Evolutionary conservation across 2,888 invertebrate species (phyloP).

Genomic region (Scaeva pyrastri): DNA sequence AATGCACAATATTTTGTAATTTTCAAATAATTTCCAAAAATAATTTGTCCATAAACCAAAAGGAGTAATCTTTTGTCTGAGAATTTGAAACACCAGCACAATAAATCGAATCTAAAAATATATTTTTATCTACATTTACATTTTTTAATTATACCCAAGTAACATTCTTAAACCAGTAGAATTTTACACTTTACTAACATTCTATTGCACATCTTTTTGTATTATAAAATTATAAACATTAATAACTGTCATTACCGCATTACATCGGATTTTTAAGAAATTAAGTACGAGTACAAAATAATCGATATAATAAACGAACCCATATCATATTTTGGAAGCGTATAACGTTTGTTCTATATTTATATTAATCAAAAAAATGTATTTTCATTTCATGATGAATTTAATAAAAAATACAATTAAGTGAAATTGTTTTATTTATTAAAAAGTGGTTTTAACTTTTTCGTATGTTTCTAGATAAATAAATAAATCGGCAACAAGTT

Average conservation of each 20-base stretch:
- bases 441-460: too few relatives aligned
- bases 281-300: conserved; percentile 55
- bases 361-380: background rate
- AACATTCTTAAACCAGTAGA: conserved; percentile 8
- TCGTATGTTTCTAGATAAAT: too few relatives aligned
- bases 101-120: background rate
- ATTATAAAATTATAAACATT: conserved; percentile 33
- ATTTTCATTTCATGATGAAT: background rate
- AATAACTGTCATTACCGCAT: background rate
- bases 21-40: too few relatives aligned
- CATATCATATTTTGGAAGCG: conserved; percentile 44
- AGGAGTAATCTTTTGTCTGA: background rate
- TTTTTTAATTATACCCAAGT: background rate
- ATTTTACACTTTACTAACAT: conserved; percentile 25
- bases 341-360: conserved; percentile 5
- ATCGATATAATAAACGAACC: conserved; percentile 25
- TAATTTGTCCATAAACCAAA: too few relatives aligned
- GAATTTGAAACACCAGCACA: background rate
- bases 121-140: background rate
- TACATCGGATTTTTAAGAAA: conserved; percentile 49
- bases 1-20: too few relatives aligned
- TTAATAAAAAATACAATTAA: background rate
- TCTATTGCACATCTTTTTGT: conserved; percentile 30
- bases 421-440: too few relatives aligned
- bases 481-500: too few relatives aligned